Conservation (phyloP, 2,113 vertebrate species). For the Catharus fuscescens region DNA sequence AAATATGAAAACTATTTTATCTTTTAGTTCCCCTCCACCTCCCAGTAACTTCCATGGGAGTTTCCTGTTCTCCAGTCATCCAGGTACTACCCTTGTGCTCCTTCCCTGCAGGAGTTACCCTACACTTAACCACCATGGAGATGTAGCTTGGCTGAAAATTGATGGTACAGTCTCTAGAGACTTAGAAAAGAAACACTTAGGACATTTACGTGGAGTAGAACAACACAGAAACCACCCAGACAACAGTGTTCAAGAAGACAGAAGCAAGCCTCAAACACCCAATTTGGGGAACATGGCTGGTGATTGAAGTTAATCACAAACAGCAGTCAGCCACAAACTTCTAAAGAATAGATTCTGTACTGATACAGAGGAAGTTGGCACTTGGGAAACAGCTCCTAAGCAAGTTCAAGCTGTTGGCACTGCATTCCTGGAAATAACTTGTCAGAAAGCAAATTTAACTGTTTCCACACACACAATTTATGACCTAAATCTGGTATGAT, state of each 20-base stretch:
- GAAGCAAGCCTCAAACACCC: not conserved
- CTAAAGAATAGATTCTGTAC: not conserved
- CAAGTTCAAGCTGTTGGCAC: not conserved
- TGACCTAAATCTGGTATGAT: not conserved
- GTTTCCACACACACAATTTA: not conserved
- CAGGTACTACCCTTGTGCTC: not conserved
- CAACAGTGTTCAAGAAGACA: not conserved
- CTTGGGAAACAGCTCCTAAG: not conserved
- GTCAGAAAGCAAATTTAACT: not conserved
- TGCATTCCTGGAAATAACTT: not conserved
- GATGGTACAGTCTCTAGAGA: not conserved
- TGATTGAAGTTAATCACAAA: not conserved
- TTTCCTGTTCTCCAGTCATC: not conserved
- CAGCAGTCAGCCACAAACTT: not conserved
- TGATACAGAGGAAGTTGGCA: not conserved
- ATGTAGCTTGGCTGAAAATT: not conserved
- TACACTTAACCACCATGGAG: not conserved
- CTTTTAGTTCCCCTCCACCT: not conserved
- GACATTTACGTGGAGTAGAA: not conserved
- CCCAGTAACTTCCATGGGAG: not conserved
- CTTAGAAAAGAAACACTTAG: not conserved
- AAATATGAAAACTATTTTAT: not conserved
- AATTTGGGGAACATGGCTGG: fast-evolving
- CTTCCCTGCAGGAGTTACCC: not conserved
- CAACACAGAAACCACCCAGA: not conserved